Evolutionary conservation across 2,113 vertebrate species (phyloP).

Genomic region (Pygathrix nemaeus): DNA sequence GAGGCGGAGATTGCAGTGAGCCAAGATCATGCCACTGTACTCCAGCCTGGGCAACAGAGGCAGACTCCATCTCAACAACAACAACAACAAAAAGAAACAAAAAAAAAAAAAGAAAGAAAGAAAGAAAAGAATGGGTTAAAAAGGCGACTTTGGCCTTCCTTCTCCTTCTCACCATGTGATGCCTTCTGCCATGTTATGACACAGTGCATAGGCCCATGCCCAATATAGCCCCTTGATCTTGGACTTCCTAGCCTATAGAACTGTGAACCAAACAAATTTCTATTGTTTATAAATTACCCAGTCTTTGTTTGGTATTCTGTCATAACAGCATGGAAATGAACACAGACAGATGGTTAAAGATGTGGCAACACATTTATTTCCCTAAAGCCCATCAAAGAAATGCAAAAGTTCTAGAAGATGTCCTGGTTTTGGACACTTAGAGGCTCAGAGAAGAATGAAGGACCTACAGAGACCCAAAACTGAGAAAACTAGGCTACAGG

Average conservation of each 20-base stretch:
- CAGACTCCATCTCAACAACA: no score
- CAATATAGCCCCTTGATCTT: neutral
- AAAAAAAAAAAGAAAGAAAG: no score
- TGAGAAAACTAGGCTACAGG: neutral
- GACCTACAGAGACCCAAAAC: neutral
- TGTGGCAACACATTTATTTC: neutral
- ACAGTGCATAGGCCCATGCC: neutral
- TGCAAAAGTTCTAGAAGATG: neutral
- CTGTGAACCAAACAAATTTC: neutral
- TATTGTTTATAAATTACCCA: neutral
- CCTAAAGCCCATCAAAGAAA: neutral
- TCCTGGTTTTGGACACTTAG: neutral
- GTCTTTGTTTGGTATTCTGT: neutral
- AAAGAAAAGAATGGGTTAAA: neutral
- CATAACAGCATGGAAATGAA: neutral
- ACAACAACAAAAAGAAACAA: no score
- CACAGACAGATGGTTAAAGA: neutral
- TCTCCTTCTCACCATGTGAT: neutral
- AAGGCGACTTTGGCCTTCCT: neutral
- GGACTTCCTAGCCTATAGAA: neutral
- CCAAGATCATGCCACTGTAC: no score
- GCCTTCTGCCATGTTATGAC: neutral
- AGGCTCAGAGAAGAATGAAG: neutral
- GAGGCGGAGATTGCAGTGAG: no score
- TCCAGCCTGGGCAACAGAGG: no score